Evolutionary conservation across 1,140 invertebrate genomes (phyloP).

Genomic region (Wiebesia pumilae): DNA sequence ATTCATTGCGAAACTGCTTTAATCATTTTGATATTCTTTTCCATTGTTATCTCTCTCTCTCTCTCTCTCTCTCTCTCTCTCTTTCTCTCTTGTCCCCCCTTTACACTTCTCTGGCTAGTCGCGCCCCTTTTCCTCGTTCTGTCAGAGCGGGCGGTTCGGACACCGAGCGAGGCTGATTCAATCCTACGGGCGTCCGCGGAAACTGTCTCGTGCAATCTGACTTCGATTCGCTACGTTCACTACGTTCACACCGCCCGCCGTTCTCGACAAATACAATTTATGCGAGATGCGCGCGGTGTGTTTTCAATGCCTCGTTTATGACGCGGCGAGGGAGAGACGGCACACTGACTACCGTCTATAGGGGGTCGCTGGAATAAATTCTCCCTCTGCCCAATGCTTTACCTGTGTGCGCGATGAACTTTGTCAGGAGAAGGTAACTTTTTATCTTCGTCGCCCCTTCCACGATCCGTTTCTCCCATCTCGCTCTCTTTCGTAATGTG

Average conservation of each 20-base stretch:
- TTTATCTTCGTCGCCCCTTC: not conserved
- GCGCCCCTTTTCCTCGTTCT: not conserved
- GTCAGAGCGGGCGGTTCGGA: not conserved
- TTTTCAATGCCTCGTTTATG: constrained; percentile 55
- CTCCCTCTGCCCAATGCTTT: not conserved
- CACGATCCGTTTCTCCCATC: not conserved
- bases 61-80: not conserved
- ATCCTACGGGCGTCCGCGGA: constrained; percentile 40
- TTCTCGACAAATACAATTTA: constrained; percentile 51
- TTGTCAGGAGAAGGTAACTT: not conserved
- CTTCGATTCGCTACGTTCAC: constrained; percentile 45
- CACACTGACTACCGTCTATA: not conserved
- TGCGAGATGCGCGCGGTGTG: constrained; percentile 44
- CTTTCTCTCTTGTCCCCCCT: not conserved
- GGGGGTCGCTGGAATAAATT: constrained; percentile 30
- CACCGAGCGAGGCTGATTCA: constrained; percentile 41
- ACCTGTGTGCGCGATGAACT: constrained; percentile 25
- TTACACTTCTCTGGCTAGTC: not conserved
- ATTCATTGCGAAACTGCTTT: not conserved
- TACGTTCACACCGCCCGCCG: not conserved
- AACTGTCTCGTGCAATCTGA: constrained; percentile 52
- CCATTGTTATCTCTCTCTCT: constrained; percentile 13
- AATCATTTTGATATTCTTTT: constrained; percentile 21
- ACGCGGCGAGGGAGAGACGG: constrained; percentile 19
- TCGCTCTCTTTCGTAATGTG: not conserved